phyloP scores from a whole-genome alignment of 2,113 vertebrate genomes.

The Oplegnathus fasciatus region DNA sequence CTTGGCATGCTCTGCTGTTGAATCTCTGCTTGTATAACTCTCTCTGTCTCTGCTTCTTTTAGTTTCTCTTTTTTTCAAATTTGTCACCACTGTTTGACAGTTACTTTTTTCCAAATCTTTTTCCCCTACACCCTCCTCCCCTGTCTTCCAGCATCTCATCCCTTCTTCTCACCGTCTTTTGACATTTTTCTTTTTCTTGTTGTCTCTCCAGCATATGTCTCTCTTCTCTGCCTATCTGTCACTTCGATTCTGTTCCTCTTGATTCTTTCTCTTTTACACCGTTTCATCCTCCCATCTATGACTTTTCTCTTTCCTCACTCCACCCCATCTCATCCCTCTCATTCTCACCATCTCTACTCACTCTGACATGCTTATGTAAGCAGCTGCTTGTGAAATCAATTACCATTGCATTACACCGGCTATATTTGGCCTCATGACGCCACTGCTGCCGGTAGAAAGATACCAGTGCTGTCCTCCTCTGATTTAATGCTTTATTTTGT shows the following conservation, averaged over 20 bases:
- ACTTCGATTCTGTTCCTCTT: background rate
- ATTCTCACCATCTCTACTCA: constrained; percentile 34
- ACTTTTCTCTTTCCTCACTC: background rate
- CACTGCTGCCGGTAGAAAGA: constrained; percentile 42
- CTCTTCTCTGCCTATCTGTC: background rate
- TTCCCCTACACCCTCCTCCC: background rate
- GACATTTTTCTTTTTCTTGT: background rate
- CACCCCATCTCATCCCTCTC: constrained; percentile 9
- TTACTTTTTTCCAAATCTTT: background rate
- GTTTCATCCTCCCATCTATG: constrained; percentile 5
- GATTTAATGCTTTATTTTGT: background rate
- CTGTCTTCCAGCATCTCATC: background rate
- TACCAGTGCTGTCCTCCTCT: background rate
- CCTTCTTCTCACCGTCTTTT: background rate
- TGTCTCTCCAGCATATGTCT: background rate
- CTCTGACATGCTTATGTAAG: constrained; percentile 63
- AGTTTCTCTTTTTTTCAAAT: constrained; percentile 7
- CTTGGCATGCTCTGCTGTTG: background rate
- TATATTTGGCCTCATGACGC: constrained; percentile 63
- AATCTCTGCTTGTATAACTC: background rate
- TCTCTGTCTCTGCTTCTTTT: constrained; percentile 6
- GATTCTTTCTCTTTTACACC: background rate
- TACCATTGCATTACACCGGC: constrained; percentile 45
- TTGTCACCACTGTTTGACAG: constrained; percentile 24
- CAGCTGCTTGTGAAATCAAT: constrained; percentile 71